phyloP scores from a whole-genome alignment of 2,888 invertebrate genomes.

The Drosophila nigritarsus region DNA sequence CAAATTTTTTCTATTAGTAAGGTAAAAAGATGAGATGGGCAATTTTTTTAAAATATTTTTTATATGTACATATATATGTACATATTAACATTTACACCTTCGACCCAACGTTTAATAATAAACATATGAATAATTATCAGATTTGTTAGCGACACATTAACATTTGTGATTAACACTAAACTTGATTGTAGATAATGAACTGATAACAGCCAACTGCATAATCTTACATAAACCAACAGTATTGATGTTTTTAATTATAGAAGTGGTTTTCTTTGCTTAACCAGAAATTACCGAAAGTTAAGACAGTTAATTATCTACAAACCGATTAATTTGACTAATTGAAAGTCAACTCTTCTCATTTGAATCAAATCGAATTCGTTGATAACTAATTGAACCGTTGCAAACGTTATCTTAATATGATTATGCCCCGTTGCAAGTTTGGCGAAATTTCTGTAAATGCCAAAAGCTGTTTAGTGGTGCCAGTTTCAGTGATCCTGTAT shows the following conservation, averaged over 20 bases:
- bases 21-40: not conserved
- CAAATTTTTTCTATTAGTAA: not conserved
- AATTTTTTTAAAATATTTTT: not conserved
- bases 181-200: not conserved
- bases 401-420: slow-evolving; percentile 29
- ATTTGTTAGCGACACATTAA: not conserved
- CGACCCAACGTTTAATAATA: not conserved
- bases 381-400: slow-evolving; percentile 40
- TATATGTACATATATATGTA: not conserved
- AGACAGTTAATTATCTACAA: not conserved
- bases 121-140: not conserved
- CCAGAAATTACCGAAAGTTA: not conserved
- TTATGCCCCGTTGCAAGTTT: slow-evolving; percentile 25
- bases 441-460: slow-evolving; percentile 36
- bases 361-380: not conserved
- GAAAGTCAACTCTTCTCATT: not conserved
- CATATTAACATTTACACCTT: not conserved
- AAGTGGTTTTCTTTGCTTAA: not conserved
- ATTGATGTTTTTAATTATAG: not conserved
- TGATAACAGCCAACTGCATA: not conserved
- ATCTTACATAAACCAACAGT: not conserved
- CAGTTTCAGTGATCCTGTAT: slow-evolving; percentile 35
- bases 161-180: not conserved
- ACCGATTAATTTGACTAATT: not conserved
- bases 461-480: slow-evolving; percentile 42